phyloP scores from a whole-genome alignment of 2,888 invertebrate genomes.

The Ectemnius continuus region DNA sequence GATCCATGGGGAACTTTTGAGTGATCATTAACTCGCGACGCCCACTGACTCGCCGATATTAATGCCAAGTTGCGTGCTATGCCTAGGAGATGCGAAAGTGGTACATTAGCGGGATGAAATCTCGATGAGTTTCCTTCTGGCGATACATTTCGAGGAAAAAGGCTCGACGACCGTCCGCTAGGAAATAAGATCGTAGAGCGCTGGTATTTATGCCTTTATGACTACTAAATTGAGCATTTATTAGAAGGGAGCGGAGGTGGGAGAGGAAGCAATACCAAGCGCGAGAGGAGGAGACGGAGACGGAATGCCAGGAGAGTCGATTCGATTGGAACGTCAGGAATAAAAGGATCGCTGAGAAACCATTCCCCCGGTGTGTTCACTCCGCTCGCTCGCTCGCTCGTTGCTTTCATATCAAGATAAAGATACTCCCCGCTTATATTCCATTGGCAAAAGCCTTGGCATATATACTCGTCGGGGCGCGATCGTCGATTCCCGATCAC shows the following conservation, averaged over 20 bases:
- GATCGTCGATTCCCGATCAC: conserved; percentile 42
- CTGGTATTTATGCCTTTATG: conserved; percentile 3
- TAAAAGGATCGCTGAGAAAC: conserved; percentile 14
- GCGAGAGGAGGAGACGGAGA: conserved; percentile 1
- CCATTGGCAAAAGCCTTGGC: conserved; percentile 35
- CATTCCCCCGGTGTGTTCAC: not conserved
- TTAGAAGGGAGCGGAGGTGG: not conserved
- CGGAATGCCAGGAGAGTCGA: not conserved
- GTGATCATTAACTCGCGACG: conserved; percentile 31
- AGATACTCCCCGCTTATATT: conserved; percentile 21
- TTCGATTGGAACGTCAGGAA: conserved; percentile 10
- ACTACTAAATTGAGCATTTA: conserved; percentile 6
- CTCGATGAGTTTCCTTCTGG: not conserved
- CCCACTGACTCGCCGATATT: conserved; percentile 45
- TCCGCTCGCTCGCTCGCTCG: conserved; percentile 3
- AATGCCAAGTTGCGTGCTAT: conserved; percentile 14
- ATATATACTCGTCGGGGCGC: conserved; percentile 30
- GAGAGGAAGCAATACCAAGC: not conserved
- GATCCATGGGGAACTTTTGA: conserved; percentile 44
- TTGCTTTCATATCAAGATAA: conserved; percentile 13
- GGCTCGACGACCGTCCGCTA: not conserved
- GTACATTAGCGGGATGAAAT: conserved; percentile 16
- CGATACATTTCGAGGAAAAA: not conserved
- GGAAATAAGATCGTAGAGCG: not conserved
- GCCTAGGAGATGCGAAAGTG: conserved; percentile 12